These are phyloP conservation scores for Lacanobia wlatinum DNA, from an alignment of 2,888 invertebrate genomes.

Conservation along the genomic window DNA sequence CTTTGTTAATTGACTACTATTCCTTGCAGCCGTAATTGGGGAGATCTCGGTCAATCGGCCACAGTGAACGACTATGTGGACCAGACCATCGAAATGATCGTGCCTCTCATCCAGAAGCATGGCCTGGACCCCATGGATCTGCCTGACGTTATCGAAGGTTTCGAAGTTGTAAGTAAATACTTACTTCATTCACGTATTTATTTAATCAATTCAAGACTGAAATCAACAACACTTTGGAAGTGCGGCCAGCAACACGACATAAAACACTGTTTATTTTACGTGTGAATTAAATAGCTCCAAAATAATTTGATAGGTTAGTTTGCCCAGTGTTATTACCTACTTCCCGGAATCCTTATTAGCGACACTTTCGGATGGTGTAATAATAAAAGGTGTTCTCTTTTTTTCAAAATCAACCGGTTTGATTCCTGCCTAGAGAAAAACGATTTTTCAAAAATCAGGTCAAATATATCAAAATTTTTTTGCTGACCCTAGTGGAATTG, in stretches of 20 bases:
- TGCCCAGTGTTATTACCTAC: too few relatives aligned
- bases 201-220: not conserved
- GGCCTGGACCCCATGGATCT: slow-evolving; percentile 89
- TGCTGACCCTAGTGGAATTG: too few relatives aligned
- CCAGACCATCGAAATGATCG: slow-evolving; percentile 81
- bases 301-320: too few relatives aligned
- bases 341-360: too few relatives aligned
- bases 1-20: not conserved
- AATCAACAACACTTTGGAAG: not conserved
- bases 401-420: too few relatives aligned
- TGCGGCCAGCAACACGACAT: not conserved
- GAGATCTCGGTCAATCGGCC: slow-evolving; percentile 78
- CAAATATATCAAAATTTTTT: too few relatives aligned
- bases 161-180: slow-evolving; percentile 82
- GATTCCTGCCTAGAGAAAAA: too few relatives aligned
- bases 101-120: slow-evolving; percentile 80
- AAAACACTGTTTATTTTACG: too few relatives aligned
- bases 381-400: too few relatives aligned
- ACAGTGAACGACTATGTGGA: slow-evolving; percentile 87
- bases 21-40: slow-evolving; percentile 75
- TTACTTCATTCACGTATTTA: not conserved
- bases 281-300: too few relatives aligned
- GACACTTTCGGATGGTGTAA: too few relatives aligned
- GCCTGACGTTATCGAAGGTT: slow-evolving; percentile 86
- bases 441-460: too few relatives aligned